Evolutionary conservation across 1,140 invertebrate species (phyloP).

Genomic region (Carcinoscorpius rotundicauda): DNA sequence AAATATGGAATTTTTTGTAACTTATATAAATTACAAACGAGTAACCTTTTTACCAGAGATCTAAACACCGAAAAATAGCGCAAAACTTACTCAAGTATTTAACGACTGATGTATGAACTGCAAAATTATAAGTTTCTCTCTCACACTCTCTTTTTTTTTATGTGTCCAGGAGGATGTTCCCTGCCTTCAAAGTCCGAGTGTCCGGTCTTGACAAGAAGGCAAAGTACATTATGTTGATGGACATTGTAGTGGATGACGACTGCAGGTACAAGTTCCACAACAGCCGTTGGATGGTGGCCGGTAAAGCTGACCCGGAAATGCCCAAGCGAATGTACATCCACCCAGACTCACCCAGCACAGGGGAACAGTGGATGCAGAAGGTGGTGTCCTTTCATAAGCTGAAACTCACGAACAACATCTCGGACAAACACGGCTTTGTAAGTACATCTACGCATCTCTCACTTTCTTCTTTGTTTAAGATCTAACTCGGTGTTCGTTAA

Average conservation of each 20-base stretch:
- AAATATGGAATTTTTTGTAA: too few relatives aligned
- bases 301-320: constrained; percentile 93
- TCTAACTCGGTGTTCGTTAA: too few relatives aligned
- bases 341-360: constrained; percentile 92
- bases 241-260: constrained; percentile 37
- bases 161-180: constrained; percentile 86
- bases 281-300: constrained; percentile 57
- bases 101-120: too few relatives aligned
- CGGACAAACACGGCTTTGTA: constrained; percentile 99
- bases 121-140: too few relatives aligned
- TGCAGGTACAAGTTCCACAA: constrained; percentile 37
- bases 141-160: constrained; percentile 2
- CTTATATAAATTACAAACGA: too few relatives aligned
- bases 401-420: constrained; percentile 98
- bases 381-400: constrained; percentile 98
- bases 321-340: constrained; percentile 99
- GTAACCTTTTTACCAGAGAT: too few relatives aligned
- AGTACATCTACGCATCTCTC: constrained; percentile 46
- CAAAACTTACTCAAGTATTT: too few relatives aligned
- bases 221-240: constrained; percentile 92
- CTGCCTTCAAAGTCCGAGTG: constrained; percentile 92
- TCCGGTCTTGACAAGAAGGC: constrained; percentile 90
- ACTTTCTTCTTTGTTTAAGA: too few relatives aligned
- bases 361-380: constrained; percentile 99
- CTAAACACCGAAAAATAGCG: too few relatives aligned